phyloP scores from a whole-genome alignment of 2,888 invertebrate genomes.

The Petrolisthes cinctipes region DNA sequence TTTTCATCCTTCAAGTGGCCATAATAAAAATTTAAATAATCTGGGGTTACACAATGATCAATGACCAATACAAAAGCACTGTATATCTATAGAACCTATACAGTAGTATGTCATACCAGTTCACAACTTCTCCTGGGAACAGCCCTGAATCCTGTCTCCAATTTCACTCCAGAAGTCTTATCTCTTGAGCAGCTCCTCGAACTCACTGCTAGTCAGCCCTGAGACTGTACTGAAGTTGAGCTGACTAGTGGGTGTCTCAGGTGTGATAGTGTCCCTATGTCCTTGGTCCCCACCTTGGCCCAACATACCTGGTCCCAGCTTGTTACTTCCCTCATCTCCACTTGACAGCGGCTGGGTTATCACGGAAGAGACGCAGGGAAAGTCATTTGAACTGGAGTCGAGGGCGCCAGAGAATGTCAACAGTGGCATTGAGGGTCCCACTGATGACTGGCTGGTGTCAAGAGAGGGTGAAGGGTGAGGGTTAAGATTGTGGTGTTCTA shows the following conservation, averaged over 20 bases:
- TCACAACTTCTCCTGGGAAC: too few relatives aligned
- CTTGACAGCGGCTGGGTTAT: not conserved
- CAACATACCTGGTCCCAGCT: not conserved
- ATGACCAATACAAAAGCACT: too few relatives aligned
- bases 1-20: too few relatives aligned
- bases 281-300: not conserved
- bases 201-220: constrained; percentile 30
- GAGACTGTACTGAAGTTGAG: constrained; percentile 20
- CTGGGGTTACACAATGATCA: too few relatives aligned
- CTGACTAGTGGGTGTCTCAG: not conserved
- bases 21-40: too few relatives aligned
- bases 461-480: not conserved
- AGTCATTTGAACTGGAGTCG: constrained; percentile 17
- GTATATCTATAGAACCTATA: too few relatives aligned
- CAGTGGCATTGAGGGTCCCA: constrained; percentile 29
- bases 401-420: constrained; percentile 51
- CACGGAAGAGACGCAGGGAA: not conserved
- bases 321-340: not conserved
- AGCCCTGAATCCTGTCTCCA: too few relatives aligned
- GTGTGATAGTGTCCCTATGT: not conserved
- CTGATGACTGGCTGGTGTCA: not conserved
- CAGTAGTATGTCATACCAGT: too few relatives aligned
- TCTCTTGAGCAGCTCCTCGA: constrained; percentile 51
- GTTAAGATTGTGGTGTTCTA: not conserved
- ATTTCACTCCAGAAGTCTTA: not conserved